A percentile compares a stretch with the other conserved stretches of the same genome.
phyloP scores from a whole-genome alignment of 2,113 vertebrate genomes.

The Ammodytes marinus region DNA sequence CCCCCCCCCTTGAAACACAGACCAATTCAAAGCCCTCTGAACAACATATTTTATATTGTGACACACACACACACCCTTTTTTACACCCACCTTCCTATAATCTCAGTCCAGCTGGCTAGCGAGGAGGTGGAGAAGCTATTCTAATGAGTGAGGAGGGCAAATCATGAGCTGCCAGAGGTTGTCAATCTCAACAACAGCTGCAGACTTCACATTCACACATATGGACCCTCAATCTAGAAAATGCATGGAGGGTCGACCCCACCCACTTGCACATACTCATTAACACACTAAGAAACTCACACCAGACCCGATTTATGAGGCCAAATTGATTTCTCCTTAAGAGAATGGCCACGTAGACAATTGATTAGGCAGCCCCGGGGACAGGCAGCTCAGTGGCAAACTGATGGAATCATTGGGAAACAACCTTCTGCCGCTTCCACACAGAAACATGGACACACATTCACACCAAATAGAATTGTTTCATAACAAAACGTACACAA shows the following conservation, averaged over 20 bases:
- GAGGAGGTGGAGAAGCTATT: conserved; percentile 46
- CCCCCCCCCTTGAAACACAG: neutral
- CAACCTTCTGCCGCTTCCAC: conserved; percentile 23
- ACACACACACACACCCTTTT: neutral
- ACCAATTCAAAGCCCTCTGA: neutral
- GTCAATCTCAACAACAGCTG: conserved; percentile 78
- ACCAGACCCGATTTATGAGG: conserved; percentile 36
- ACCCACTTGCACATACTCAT: conserved; percentile 2
- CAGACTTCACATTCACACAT: conserved; percentile 36
- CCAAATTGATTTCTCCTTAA: conserved; percentile 71
- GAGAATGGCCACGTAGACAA: conserved; percentile 47
- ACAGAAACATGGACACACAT: neutral
- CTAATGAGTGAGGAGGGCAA: conserved; percentile 54
- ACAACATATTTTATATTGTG: neutral
- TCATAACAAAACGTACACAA: neutral
- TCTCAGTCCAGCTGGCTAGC: conserved; percentile 74
- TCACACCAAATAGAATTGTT: neutral
- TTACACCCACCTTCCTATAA: conserved; percentile 15
- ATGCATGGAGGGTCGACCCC: neutral
- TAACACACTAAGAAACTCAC: conserved; percentile 12
- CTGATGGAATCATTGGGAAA: conserved; percentile 62
- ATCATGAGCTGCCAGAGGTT: conserved; percentile 62
- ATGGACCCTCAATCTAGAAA: neutral
- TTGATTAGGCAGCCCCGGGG: conserved; percentile 58
- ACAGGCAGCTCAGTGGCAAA: conserved; percentile 43